These are phyloP conservation scores for Mystacornis crossleyi DNA, from an alignment of 2,113 vertebrate species.

Conservation along the genomic window DNA sequence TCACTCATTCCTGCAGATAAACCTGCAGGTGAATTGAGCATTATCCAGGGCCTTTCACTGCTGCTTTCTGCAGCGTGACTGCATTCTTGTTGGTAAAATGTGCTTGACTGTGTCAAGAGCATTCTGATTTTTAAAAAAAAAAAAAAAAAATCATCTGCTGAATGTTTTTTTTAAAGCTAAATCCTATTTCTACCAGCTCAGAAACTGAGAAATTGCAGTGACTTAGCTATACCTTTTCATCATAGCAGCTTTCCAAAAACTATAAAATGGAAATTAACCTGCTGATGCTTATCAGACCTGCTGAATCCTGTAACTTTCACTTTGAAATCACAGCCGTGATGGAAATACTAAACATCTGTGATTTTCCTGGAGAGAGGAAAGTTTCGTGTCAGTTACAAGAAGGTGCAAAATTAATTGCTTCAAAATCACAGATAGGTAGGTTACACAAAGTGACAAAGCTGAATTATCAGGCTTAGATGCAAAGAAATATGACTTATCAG, in stretches of 20 bases:
- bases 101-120: not conserved
- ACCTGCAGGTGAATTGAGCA: not conserved
- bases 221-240: not conserved
- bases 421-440: not conserved
- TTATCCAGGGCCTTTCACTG: not conserved
- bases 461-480: not conserved
- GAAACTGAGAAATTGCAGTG: not conserved
- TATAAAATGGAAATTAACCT: not conserved
- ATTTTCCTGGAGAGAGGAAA: not conserved
- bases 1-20: not conserved
- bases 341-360: not conserved
- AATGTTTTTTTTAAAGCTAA: not conserved
- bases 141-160: not conserved
- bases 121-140: not conserved
- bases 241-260: not conserved
- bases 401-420: not conserved
- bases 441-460: not conserved
- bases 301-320: not conserved
- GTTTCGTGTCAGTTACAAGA: not conserved
- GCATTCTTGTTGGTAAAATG: not conserved
- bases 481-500: not conserved
- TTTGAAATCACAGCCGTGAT: not conserved
- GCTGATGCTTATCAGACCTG: not conserved
- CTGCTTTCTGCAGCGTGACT: not conserved
- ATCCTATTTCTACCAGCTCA: not conserved